Conservation (phyloP, 2,888 invertebrate genomes). For the Caenorhabditis sp. region DNA sequence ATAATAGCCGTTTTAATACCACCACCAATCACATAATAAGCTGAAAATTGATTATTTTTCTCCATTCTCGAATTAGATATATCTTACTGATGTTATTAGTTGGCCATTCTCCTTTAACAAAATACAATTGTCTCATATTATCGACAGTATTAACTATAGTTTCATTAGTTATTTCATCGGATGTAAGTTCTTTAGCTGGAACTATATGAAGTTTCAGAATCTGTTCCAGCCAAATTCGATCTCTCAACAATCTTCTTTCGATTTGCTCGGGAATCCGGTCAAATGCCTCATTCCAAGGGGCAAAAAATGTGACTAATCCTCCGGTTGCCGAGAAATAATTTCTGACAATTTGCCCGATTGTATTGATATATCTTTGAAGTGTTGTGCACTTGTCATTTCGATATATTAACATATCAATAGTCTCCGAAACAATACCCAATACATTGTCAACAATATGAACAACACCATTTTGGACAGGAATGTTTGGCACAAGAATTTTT, state of each 20-base stretch:
- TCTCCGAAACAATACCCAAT: slow-evolving; percentile 70
- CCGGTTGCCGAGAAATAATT: slow-evolving; percentile 69
- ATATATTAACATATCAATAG: slow-evolving; percentile 65
- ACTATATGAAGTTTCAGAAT: slow-evolving; percentile 71
- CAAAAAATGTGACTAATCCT: slow-evolving; percentile 70
- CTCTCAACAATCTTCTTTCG: slow-evolving; percentile 68
- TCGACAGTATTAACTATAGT: slow-evolving; percentile 71
- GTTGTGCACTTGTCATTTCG: slow-evolving; percentile 63
- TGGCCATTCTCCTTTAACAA: slow-evolving; percentile 71
- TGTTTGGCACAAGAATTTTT: slow-evolving; percentile 70
- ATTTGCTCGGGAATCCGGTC: slow-evolving; percentile 71
- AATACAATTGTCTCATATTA: slow-evolving; percentile 69
- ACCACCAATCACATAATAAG: slow-evolving; percentile 71
- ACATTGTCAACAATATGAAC: slow-evolving; percentile 71
- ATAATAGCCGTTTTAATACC: slow-evolving; percentile 70
- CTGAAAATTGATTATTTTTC: slow-evolving; percentile 35
- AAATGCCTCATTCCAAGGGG: slow-evolving; percentile 71
- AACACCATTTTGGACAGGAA: slow-evolving; percentile 71
- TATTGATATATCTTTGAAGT: slow-evolving; percentile 71
- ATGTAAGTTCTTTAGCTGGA: slow-evolving; percentile 70
- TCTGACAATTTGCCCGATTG: slow-evolving; percentile 66
- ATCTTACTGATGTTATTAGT: slow-evolving; percentile 71
- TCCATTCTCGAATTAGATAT: too few species aligned
- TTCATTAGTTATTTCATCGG: slow-evolving; percentile 71
- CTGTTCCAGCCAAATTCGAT: slow-evolving; percentile 71